These are phyloP conservation scores for Helostoma temminkii DNA, from an alignment of 2,797 vertebrate genomes.

Conservation along the genomic window DNA sequence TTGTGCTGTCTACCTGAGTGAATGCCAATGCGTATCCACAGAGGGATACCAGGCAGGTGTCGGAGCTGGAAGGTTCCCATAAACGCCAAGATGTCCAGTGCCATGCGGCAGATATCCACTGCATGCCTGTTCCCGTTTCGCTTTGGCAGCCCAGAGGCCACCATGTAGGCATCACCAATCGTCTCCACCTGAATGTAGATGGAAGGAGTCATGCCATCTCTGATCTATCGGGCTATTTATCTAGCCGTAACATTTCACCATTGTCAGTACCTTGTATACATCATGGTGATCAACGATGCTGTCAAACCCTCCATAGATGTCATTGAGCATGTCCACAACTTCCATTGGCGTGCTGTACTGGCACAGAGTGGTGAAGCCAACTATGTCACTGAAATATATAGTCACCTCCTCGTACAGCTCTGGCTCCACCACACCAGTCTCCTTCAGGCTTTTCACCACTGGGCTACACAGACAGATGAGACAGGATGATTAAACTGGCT, in stretches of 20 bases:
- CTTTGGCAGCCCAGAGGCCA: conserved; percentile 92
- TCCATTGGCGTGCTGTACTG: conserved; percentile 98
- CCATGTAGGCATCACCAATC: conserved; percentile 98
- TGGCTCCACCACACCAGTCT: conserved; percentile 91
- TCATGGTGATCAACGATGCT: conserved; percentile 95
- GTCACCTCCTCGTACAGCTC: conserved; percentile 97
- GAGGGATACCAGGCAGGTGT: conserved; percentile 92
- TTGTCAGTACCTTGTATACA: conserved; percentile 91
- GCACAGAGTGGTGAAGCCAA: conserved; percentile 97
- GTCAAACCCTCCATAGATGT: conserved; percentile 97
- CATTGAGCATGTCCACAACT: conserved; percentile 98
- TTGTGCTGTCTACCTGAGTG: conserved; percentile 88
- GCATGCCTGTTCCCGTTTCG: conserved; percentile 94
- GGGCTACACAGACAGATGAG: conserved; percentile 78
- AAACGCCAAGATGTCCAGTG: conserved; percentile 94
- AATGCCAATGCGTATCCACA: conserved; percentile 97
- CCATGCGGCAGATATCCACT: conserved; percentile 95
- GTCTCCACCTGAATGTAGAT: conserved; percentile 90
- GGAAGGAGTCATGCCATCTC: not conserved
- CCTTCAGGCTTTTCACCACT: conserved; percentile 95
- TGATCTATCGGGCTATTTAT: no score
- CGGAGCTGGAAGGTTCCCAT: conserved; percentile 93
- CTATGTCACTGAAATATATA: conserved; percentile 98
- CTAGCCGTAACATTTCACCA: fast-evolving
- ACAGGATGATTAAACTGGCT: not conserved